Evolutionary conservation across 2,797 vertebrate species (phyloP).

Genomic region (Picus viridis): DNA sequence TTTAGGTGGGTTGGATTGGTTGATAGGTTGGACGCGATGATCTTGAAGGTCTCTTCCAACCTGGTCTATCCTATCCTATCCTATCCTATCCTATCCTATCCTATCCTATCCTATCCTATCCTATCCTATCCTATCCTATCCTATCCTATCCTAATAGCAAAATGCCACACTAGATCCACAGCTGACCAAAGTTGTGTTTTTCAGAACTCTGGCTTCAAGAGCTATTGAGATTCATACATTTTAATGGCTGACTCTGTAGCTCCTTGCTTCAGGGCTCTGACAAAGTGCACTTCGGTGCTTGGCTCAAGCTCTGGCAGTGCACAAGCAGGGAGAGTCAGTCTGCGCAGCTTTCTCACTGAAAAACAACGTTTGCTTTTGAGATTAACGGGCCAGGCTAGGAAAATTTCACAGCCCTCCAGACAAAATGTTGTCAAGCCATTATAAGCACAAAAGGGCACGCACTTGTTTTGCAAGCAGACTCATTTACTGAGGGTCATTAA

Average conservation of each 20-base stretch:
- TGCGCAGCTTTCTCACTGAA: conserved; percentile 13
- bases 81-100: too few species aligned
- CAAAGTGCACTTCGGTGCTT: neutral
- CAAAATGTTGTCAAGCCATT: conserved; percentile 30
- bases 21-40: too few species aligned
- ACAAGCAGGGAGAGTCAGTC: neutral
- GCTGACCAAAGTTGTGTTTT: neutral
- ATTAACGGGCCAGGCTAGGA: conserved; percentile 21
- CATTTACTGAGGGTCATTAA: conserved; percentile 42
- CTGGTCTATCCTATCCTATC: too few species aligned
- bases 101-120: too few species aligned
- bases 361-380: conserved; percentile 46
- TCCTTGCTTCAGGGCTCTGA: conserved; percentile 14
- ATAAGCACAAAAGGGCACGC: neutral
- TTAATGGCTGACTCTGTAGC: neutral
- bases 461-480: conserved; percentile 41
- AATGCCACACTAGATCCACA: neutral
- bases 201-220: neutral
- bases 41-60: too few species aligned
- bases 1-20: too few species aligned
- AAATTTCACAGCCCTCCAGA: conserved; percentile 49
- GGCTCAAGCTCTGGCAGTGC: neutral
- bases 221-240: neutral
- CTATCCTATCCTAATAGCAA: neutral
- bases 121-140: too few species aligned